Evolutionary conservation across 2,888 invertebrate species (phyloP).

Genomic region (Conistra vaccinii): DNA sequence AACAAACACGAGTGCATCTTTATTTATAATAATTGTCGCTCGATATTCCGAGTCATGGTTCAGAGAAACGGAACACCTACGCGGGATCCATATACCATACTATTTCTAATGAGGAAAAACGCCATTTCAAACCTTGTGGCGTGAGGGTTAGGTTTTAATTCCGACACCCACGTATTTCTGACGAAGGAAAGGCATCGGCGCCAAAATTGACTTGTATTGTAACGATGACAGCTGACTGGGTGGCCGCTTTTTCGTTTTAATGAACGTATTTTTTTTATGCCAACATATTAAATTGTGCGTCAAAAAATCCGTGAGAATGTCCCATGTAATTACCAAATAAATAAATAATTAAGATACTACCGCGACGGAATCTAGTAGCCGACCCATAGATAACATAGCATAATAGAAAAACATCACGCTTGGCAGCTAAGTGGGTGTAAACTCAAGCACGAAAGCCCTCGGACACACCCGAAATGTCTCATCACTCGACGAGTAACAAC

Average conservation of each 20-base stretch:
- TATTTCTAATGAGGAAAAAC: conserved; percentile 49
- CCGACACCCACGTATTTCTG: conserved; percentile 32
- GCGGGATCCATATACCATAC: conserved; percentile 70
- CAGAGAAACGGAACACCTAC: conserved; percentile 88
- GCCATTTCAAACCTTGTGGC: conserved; percentile 67
- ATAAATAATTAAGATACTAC: conserved; percentile 34
- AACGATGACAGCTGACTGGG: conserved; percentile 84
- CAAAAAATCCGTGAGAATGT: conserved; percentile 24
- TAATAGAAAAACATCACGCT: conserved; percentile 77
- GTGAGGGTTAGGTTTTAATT: conserved; percentile 47
- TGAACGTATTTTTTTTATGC: conserved; percentile 61
- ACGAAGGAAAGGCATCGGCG: conserved; percentile 77
- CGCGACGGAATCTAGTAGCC: conserved; percentile 62
- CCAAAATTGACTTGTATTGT: conserved; percentile 87
- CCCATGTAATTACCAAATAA: conserved; percentile 19
- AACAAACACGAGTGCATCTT: conserved; percentile 87
- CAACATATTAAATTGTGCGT: background rate
- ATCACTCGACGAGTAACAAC: conserved; percentile 79
- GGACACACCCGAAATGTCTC: conserved; percentile 84
- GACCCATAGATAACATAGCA: conserved; percentile 60
- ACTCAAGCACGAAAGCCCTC: conserved; percentile 79
- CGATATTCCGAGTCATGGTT: conserved; percentile 85
- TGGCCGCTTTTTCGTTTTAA: conserved; percentile 81
- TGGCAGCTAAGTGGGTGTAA: conserved; percentile 82
- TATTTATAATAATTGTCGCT: conserved; percentile 88